phyloP scores from a whole-genome alignment of 2,797 vertebrate species.

The Moxostoma hubbsi region DNA sequence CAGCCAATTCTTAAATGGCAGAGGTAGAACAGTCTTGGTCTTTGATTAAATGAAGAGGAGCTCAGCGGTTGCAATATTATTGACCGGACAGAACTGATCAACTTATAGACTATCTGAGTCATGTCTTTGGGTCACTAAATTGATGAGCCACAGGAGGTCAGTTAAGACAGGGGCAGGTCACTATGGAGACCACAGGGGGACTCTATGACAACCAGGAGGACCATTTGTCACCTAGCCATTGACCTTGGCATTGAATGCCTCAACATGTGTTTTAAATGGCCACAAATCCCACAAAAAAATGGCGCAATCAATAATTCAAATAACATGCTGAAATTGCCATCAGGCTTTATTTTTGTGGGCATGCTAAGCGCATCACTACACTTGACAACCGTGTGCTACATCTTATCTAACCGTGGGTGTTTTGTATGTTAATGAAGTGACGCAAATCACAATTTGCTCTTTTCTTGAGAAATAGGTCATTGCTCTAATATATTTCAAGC shows the following conservation, averaged over 20 bases:
- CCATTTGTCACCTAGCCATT: constrained; percentile 49
- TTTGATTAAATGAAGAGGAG: constrained; percentile 53
- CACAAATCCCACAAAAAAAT: no score
- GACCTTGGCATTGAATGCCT: constrained; percentile 49
- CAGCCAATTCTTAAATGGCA: constrained; percentile 39
- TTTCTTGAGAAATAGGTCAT: no score
- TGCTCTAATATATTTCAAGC: no score
- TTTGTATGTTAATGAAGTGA: no score
- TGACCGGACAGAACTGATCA: constrained; percentile 51
- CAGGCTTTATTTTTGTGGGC: no score
- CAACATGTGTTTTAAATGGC: background rate
- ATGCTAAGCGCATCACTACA: no score
- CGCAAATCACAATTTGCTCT: no score
- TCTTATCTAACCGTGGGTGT: background rate
- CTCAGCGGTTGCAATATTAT: constrained; percentile 48
- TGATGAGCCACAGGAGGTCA: constrained; percentile 58
- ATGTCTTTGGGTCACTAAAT: constrained; percentile 47
- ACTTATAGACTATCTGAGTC: constrained; percentile 56
- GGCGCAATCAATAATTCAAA: no score
- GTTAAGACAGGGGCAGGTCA: constrained; percentile 40
- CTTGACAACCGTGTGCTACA: no score
- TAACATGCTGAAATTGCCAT: background rate
- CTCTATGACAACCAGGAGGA: constrained; percentile 41
- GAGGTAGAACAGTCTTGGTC: constrained; percentile 26
- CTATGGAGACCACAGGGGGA: constrained; percentile 43